These are phyloP conservation scores for Salvelinus fontinalis DNA, from an alignment of 2,113 vertebrate species.

Conservation along the genomic window DNA sequence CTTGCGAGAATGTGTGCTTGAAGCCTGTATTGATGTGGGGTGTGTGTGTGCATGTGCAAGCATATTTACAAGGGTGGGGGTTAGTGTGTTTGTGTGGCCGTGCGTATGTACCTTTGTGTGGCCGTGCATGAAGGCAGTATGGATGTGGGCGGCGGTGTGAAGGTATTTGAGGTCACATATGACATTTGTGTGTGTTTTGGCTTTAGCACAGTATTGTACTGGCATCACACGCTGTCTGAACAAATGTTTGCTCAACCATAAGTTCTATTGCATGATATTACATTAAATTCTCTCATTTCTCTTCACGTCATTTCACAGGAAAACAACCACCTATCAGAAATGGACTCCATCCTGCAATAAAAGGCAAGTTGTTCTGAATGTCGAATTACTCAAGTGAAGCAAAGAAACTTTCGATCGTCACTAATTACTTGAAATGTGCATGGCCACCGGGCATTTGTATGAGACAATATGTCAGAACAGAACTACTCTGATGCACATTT, in stretches of 20 bases:
- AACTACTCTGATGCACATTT: too few relatives aligned
- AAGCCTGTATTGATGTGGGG: neutral
- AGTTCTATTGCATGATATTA: neutral
- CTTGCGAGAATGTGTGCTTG: neutral
- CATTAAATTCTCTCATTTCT: neutral
- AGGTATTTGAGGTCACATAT: neutral
- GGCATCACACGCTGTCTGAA: neutral
- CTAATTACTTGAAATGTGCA: too few relatives aligned
- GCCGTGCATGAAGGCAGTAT: too few relatives aligned
- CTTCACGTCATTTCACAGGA: constrained; percentile 68
- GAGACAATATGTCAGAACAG: too few relatives aligned
- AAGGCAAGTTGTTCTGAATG: constrained; percentile 51
- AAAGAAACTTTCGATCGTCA: neutral
- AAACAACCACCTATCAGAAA: constrained; percentile 82
- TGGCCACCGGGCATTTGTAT: too few relatives aligned
- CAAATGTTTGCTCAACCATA: neutral
- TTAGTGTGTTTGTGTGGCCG: too few relatives aligned
- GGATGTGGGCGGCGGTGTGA: neutral
- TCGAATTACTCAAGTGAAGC: neutral
- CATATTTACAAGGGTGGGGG: neutral
- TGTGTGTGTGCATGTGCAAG: neutral
- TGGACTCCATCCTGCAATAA: constrained; percentile 79
- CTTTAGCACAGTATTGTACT: neutral
- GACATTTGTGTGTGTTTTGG: neutral
- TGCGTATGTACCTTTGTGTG: too few relatives aligned